Base-by-base conservation (phyloP, 2,113 vertebrate genomes). In the Varanus salvator region DNA sequence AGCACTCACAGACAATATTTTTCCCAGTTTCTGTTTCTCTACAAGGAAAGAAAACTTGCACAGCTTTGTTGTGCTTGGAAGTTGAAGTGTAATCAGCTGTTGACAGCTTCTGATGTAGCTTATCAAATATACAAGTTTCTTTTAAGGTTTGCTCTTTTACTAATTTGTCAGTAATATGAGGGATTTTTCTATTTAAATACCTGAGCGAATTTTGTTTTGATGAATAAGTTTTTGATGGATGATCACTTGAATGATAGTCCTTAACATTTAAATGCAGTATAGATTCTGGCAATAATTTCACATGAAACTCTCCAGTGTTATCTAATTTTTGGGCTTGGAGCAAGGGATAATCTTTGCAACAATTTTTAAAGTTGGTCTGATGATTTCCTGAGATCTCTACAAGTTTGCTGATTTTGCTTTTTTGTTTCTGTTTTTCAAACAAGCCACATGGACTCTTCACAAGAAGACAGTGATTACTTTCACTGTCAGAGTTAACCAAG, bases 21-120 rank as follows among this genome's bases (percentile, higher is more conserved):
- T 78, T 8, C 17, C 19, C 34, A 64, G 2, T 19, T 75, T 90
- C n/a, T 25, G 52, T 72, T 54, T 80, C 68, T 87, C 48, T 60
- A 84, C 54, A 91, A 75, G 69, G 8, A 50, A 90, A 82, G 14
- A 69, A 81, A 86, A 88, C 54, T 50, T 89, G 90, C 44, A 85
- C 82, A 8, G 83, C 69, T 86, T 89, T 76, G 48, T 89, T 66
- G 4, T 84, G 77, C 44, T 75, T 82, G 17, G 69, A 81, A 54
- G n/a, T 8, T 54, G 34, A 54, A 66, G 25, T 6, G 23, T 19
- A 81, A 38, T 15, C 6, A 17, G 4, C 8, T 57, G 75, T 6
- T 34, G 7, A 27, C 31, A 21, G n/a, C 0, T 76, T 84, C 71
- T 86, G 50, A 68, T 76, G 31, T 72, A 54, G 27, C 34, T 82